These are phyloP conservation scores for Boloria euphrosyne DNA, from an alignment of 2,888 invertebrate genomes.

Conservation along the genomic window DNA sequence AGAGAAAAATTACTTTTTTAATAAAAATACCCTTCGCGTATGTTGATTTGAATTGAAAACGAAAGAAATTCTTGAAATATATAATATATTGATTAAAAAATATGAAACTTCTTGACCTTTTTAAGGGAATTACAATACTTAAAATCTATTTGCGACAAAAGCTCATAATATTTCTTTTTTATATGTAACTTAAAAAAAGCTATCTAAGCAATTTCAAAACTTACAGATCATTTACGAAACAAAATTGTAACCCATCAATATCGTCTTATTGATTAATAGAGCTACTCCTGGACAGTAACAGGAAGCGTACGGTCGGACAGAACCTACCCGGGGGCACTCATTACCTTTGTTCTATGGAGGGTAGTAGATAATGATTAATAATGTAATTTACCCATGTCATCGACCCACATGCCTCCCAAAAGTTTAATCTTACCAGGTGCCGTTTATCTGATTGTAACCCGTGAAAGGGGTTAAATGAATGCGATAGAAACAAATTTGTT, in stretches of 20 bases:
- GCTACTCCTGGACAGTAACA: conserved; percentile 34
- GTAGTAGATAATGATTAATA: conserved; percentile 77
- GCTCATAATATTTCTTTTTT: too few relatives aligned
- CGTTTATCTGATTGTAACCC: conserved; percentile 72
- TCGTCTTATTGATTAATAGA: conserved; percentile 61
- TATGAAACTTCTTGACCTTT: too few relatives aligned
- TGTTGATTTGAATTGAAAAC: too few relatives aligned
- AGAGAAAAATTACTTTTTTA: too few relatives aligned
- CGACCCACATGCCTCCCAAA: conserved; percentile 64
- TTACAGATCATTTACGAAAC: neutral
- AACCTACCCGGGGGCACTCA: conserved; percentile 60
- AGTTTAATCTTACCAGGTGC: conserved; percentile 75
- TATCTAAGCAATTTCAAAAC: neutral
- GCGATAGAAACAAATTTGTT: conserved; percentile 33
- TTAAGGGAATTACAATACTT: too few relatives aligned
- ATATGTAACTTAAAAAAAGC: neutral
- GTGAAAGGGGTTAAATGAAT: conserved; percentile 67
- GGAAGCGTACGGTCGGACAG: conserved; percentile 66
- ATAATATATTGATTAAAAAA: too few relatives aligned
- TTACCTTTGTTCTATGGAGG: conserved; percentile 53
- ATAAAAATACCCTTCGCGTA: too few relatives aligned
- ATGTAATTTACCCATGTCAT: conserved; percentile 77
- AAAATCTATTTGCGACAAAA: too few relatives aligned
- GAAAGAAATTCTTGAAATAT: too few relatives aligned
- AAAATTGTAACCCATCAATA: conserved; percentile 18